Percentiles rank a stretch among this genome's conserved stretches.
phyloP scores from a whole-genome alignment of 2,888 invertebrate species.

The Sesamia inferens region DNA sequence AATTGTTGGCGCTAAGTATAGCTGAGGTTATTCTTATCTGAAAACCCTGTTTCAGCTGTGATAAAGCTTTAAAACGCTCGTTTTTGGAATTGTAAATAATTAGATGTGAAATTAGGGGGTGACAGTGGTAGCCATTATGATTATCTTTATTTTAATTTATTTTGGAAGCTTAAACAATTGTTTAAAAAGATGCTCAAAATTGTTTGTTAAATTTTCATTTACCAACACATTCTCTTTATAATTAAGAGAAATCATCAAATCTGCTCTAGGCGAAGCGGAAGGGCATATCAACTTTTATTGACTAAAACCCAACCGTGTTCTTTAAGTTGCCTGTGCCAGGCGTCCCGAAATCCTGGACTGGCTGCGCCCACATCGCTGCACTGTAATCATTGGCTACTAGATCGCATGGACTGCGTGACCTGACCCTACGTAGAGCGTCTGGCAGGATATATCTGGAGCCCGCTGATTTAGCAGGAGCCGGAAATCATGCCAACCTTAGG shows the following conservation, averaged over 20 bases:
- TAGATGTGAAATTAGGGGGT: conserved; percentile 45
- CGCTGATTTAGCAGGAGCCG: no score
- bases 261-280: no score
- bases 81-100: conserved; percentile 54
- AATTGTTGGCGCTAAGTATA: conserved; percentile 61
- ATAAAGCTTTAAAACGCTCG: conserved; percentile 52
- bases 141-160: conserved; percentile 39
- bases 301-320: no score
- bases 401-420: no score
- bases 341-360: no score
- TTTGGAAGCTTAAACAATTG: background rate
- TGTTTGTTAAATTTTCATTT: background rate
- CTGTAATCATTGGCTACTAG: no score
- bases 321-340: no score
- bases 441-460: no score
- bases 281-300: no score
- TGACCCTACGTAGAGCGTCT: no score
- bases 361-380: no score
- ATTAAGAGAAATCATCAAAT: no score
- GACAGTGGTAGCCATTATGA: conserved; percentile 33
- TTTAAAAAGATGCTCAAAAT: background rate
- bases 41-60: conserved; percentile 48
- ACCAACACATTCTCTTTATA: background rate
- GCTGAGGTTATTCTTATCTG: conserved; percentile 53
- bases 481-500: background rate